These are phyloP conservation scores for Rhombomys opimus DNA, from an alignment of 2,113 vertebrate genomes.

Conservation along the genomic window DNA sequence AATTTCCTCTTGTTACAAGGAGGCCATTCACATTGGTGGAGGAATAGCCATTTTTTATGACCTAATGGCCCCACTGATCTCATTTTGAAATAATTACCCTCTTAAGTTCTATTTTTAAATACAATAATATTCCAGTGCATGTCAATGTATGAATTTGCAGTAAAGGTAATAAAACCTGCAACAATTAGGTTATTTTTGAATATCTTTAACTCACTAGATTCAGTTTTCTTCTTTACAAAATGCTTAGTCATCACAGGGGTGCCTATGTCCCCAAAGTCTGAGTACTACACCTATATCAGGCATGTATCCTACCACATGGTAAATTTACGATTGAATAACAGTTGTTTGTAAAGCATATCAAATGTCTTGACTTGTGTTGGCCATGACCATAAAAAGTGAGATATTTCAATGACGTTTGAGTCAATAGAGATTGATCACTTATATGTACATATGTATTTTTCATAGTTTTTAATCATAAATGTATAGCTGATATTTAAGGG, in stretches of 20 bases:
- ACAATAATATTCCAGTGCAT: neutral
- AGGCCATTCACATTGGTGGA: neutral
- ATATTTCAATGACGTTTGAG: neutral
- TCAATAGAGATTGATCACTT: neutral
- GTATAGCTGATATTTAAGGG: neutral
- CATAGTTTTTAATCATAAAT: neutral
- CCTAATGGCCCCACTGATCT: neutral
- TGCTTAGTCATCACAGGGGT: neutral
- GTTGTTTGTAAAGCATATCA: neutral
- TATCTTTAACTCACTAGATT: neutral
- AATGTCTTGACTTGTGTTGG: slow-evolving; percentile 1
- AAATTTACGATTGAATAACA: neutral
- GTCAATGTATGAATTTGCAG: neutral
- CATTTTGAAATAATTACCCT: neutral
- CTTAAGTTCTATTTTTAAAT: neutral
- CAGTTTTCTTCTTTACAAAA: neutral
- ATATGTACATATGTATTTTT: neutral
- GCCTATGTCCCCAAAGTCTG: neutral
- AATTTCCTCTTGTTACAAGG: neutral
- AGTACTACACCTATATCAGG: neutral
- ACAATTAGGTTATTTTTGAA: neutral
- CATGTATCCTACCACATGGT: neutral
- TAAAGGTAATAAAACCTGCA: neutral
- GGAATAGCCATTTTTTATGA: neutral
- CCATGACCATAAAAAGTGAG: neutral